Conservation (phyloP, 1,140 invertebrate species). For the Hyposmocoma kahamanoa region DNA sequence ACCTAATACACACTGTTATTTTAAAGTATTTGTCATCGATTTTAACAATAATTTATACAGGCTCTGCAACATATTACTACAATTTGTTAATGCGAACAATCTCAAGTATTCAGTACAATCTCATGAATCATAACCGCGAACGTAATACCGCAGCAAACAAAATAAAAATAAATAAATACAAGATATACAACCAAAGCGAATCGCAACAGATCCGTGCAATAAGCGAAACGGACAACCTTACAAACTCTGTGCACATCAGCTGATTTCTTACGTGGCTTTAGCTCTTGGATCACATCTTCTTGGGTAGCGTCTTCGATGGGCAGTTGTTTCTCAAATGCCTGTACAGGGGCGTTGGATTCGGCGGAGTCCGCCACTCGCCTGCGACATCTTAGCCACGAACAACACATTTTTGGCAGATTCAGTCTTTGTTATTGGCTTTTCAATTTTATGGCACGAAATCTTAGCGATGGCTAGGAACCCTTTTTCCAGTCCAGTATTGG, state of each 20-base stretch:
- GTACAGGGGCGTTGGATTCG: slow-evolving; percentile 26
- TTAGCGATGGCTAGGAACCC: too few species aligned
- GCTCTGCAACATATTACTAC: too few species aligned
- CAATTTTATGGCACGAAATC: too few species aligned
- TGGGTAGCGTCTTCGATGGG: slow-evolving; percentile 19
- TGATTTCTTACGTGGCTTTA: slow-evolving; percentile 49
- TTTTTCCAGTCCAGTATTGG: too few species aligned
- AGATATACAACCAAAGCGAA: slow-evolving; percentile 15
- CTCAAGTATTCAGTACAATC: slow-evolving; percentile 14
- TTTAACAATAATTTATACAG: too few species aligned
- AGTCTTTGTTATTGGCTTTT: slow-evolving; percentile 34
- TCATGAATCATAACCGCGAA: slow-evolving; percentile 33
- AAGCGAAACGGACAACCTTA: slow-evolving; percentile 22
- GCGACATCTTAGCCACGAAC: slow-evolving; percentile 59
- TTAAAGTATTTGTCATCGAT: too few species aligned
- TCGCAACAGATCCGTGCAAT: slow-evolving; percentile 17
- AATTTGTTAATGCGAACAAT: too few species aligned
- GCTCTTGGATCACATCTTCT: slow-evolving; percentile 25
- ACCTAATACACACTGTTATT: too few species aligned
- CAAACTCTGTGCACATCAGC: slow-evolving; percentile 24
- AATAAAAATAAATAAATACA: slow-evolving; percentile 15
- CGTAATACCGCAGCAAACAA: slow-evolving; percentile 10
- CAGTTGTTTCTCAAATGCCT: slow-evolving; percentile 36
- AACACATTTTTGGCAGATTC: slow-evolving; percentile 53
- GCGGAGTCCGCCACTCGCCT: slow-evolving; percentile 51